Base-by-base conservation (phyloP, 2,797 vertebrate species). In the Ambastaia sidthimunki region DNA sequence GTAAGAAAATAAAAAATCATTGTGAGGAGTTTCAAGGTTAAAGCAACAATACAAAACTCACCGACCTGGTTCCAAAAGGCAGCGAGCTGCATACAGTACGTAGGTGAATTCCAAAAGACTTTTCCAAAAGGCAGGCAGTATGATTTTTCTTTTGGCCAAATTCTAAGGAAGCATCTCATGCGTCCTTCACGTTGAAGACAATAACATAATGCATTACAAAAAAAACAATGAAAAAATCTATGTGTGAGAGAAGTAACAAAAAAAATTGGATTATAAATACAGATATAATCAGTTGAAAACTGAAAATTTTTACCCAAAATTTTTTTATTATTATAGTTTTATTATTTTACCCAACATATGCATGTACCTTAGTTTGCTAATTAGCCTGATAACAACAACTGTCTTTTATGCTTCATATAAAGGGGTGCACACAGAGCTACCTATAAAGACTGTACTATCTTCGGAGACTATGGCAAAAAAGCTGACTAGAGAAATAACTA, bases 1-100 rank as follows among this genome's bases (percentile, higher is more conserved):
- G n/a, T 15, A 50, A 34, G 16, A 12, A 77, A 57, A 31, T n/a
- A 19, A 11, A 28, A 68, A 76, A 21, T 16, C 4, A 31, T 68
- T 62, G 37, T 57, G 62, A 55, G 15, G 31, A 7, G 6, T 44
- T 78, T 71, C 57, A 78, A 78, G 68, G 76, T 63, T 71, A 10
- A 37, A 12, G n/a, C 47, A 71, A 71, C 44, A 78, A 62, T 11
- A 31, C 18, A 48, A 2, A 18, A 7, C 23, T 23, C 18, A 52
- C 68, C 0, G 0, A 50, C 52, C 10, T 3, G 3, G 21, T 63
- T 78, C 15, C 28, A 50, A 60, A 62, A 62, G 23, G 25, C 10
- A 18, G 16, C 11, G 1, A n/a, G 50, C 37, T 12, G 41, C 65
- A 10, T 25, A n/a, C n/a, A n/a, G n/a, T n/a, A 54, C 37, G 1